Conservation (phyloP, 2,113 vertebrate genomes). For the Protobothrops flavoviridis region DNA sequence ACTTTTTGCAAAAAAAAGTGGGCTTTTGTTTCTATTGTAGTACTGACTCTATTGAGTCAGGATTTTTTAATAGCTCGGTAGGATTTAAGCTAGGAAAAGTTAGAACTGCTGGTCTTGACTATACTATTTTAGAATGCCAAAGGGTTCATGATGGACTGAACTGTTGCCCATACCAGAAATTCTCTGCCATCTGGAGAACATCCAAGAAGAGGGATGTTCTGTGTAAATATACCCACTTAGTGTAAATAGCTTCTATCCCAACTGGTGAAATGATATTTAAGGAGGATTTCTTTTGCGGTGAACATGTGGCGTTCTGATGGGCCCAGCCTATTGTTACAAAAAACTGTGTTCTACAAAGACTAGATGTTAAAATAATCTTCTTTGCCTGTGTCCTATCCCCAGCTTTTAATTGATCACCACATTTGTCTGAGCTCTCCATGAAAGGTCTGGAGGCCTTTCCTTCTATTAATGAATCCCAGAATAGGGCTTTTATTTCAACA, state of each 20-base stretch:
- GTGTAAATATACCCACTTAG: not conserved
- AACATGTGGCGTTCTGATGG: not conserved
- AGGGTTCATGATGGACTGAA: not conserved
- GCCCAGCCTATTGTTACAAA: slow-evolving; percentile 10
- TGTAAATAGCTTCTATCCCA: not conserved
- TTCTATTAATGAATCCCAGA: slow-evolving; percentile 40
- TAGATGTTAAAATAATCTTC: slow-evolving; percentile 38
- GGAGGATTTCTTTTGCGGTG: not conserved
- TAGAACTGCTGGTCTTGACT: not conserved
- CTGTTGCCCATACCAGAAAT: not conserved
- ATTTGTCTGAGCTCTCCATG: slow-evolving; percentile 8
- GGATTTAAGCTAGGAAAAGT: not conserved
- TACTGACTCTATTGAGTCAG: not conserved
- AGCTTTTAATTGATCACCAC: slow-evolving; percentile 36
- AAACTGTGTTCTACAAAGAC: slow-evolving; percentile 17
- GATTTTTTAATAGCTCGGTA: not conserved
- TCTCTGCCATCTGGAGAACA: not conserved
- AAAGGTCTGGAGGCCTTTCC: slow-evolving; percentile 32
- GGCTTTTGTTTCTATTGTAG: not conserved
- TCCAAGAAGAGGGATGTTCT: not conserved
- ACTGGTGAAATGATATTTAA: not conserved
- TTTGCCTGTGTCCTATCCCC: not conserved
- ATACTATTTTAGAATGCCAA: not conserved
- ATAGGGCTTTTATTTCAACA: slow-evolving; percentile 29
- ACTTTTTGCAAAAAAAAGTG: not conserved